Evolutionary conservation across 2,797 vertebrate genomes (phyloP).

Genomic region (Lateolabrax maculatus): DNA sequence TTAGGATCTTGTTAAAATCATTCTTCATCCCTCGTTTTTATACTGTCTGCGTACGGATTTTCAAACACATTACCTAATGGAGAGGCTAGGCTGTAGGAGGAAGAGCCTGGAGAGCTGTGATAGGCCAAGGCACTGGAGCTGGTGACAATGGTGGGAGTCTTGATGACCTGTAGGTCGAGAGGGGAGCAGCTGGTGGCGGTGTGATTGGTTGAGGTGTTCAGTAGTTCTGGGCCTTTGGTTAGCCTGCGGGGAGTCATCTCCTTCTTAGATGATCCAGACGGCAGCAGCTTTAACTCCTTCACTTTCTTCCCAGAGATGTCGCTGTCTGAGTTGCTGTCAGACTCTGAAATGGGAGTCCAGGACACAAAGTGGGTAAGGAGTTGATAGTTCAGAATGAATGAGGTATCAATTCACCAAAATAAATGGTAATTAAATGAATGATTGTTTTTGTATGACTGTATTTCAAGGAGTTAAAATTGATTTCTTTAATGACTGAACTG

Average conservation of each 20-base stretch:
- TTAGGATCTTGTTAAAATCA: neutral
- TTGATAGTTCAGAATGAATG: conserved; percentile 5
- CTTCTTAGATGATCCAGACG: conserved; percentile 89
- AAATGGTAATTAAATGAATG: neutral
- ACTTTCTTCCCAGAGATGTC: conserved; percentile 94
- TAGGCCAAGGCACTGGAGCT: conserved; percentile 93
- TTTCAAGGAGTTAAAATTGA: neutral
- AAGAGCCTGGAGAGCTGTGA: conserved; percentile 92
- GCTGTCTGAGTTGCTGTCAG: conserved; percentile 97
- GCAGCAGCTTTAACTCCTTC: conserved; percentile 91
- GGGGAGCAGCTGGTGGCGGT: conserved; percentile 87
- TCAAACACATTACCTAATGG: conserved; percentile 88
- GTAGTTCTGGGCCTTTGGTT: conserved; percentile 90
- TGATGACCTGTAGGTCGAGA: conserved; percentile 95
- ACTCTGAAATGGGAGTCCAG: conserved; percentile 85
- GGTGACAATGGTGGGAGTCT: conserved; percentile 90
- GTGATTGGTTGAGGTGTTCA: conserved; percentile 90
- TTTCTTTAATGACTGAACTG: conserved; percentile 6
- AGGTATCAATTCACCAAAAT: conserved; percentile 12
- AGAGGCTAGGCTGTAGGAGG: conserved; percentile 89
- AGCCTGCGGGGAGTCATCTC: conserved; percentile 91
- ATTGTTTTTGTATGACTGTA: neutral
- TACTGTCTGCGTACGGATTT: neutral
- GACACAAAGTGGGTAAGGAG: neutral
- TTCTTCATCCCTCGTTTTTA: neutral